Evolutionary conservation across 1,140 invertebrate genomes (phyloP), one percentile per base, ranked within the genome.

Genomic region (Papilio machaon): DNA sequence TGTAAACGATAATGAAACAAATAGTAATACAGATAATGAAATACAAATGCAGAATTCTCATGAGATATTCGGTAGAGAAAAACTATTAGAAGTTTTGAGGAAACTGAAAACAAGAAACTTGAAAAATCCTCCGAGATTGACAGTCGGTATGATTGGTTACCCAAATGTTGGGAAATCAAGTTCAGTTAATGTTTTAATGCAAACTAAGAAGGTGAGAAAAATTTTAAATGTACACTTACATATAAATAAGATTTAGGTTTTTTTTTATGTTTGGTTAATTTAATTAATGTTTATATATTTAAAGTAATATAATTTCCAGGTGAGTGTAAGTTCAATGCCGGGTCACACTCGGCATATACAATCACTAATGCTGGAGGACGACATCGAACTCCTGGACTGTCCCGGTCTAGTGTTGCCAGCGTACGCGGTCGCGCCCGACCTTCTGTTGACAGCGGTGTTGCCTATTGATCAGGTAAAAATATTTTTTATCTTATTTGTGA

Each of bases 111-210:
- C 88, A 19, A 95, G 96, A 93, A 97, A 86, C 92, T 85, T 82
- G 95, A 97, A 96, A 82, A 95, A 96, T 83, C 96, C 94, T 3
- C 91, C 95, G 67, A 89, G 97, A 15, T 96, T 97, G 1, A 98
- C 98, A 52, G 96, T 99, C 83, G 99, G 99, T 64, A 96, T 99
- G 92, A 98, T 99, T 85, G 99, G 99, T 0, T 99, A 99, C 95
- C 99, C 99, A 1, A 99, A 99, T 96, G 99, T 99, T 52, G 99
- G 99, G 17, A 99, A 99, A 95, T 99, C 99, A 95, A 99, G 99
- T 73, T 99, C 99, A 5, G 99, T 99, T 54, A 99, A 99, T 96
- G 96, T 98, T 6, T 93, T 99, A 64, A 95, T 99, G 90, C 96
- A 96, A 80, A 95, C 96, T 15, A 99, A 99, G 92, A 99, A 99